Conservation (phyloP, 2,888 invertebrate genomes). For the Meiosimyza platycephala region DNA sequence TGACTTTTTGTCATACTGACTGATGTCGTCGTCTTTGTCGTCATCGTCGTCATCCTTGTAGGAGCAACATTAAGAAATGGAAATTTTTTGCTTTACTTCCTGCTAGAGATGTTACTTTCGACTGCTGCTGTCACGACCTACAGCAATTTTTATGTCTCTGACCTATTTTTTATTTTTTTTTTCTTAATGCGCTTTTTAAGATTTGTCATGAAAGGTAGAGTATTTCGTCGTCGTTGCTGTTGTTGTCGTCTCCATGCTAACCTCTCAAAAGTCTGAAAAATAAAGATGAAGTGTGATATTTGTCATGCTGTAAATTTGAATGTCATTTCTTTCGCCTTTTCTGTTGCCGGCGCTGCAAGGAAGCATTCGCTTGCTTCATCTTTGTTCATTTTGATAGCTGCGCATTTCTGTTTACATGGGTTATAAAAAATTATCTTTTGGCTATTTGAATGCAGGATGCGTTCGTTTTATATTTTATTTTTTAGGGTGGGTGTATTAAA, state of each 20-base stretch:
- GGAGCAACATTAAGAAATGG: slow-evolving; percentile 1
- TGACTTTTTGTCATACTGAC: slow-evolving; percentile 13
- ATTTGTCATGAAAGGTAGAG: not conserved
- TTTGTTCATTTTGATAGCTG: not conserved
- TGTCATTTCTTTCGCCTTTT: too few species aligned
- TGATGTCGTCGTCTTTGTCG: not conserved
- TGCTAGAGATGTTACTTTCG: not conserved
- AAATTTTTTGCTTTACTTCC: not conserved
- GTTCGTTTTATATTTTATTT: too few species aligned
- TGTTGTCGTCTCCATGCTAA: too few species aligned
- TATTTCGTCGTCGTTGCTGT: not conserved
- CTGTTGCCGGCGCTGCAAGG: too few species aligned
- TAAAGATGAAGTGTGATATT: slow-evolving; percentile 7
- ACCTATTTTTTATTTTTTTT: not conserved
- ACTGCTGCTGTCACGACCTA: slow-evolving; percentile 11
- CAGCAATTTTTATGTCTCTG: slow-evolving; percentile 4
- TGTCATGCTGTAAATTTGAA: slow-evolving; percentile 2
- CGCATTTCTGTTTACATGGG: not conserved
- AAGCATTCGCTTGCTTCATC: too few species aligned
- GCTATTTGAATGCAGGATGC: too few species aligned
- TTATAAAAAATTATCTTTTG: not conserved
- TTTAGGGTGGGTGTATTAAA: too few species aligned
- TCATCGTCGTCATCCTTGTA: too few species aligned
- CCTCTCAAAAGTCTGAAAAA: slow-evolving; percentile 9
- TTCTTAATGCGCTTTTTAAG: not conserved